Conservation (phyloP, 2,888 invertebrate species). For the Trichopria drosophilae region DNA sequence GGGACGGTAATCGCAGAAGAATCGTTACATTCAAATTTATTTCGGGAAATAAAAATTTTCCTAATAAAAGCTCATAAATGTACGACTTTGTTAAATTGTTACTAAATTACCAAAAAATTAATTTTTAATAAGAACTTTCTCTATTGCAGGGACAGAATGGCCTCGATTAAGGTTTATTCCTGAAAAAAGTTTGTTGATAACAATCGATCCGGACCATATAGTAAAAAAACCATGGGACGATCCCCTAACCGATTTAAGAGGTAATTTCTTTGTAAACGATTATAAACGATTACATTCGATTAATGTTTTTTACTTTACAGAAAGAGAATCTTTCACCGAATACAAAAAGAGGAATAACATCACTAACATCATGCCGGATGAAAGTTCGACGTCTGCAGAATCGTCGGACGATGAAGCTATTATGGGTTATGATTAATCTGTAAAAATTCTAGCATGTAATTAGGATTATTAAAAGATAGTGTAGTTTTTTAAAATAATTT, state of each 20-base stretch:
- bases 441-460: constrained; percentile 9
- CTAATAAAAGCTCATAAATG: constrained; percentile 49
- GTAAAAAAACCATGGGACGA: constrained; percentile 28
- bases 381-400: constrained; percentile 43
- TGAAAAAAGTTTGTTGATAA: constrained; percentile 39
- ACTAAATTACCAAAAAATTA: background rate
- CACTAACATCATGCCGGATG: constrained; percentile 42
- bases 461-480: too few species aligned
- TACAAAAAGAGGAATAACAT: constrained; percentile 42
- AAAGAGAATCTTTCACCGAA: constrained; percentile 37
- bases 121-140: constrained; percentile 3
- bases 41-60: constrained; percentile 48
- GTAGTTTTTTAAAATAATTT: constrained; percentile 7
- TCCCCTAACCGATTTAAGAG: constrained; percentile 7
- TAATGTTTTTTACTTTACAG: constrained; percentile 32
- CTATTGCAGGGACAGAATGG: constrained; percentile 45
- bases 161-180: constrained; percentile 40
- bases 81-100: constrained; percentile 30
- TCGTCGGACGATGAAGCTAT: constrained; percentile 50
- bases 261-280: constrained; percentile 20
- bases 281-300: constrained; percentile 1
- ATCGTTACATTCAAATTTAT: constrained; percentile 43
- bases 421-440: constrained; percentile 28
- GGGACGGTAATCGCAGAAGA: constrained; percentile 49
- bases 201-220: constrained; percentile 40